phyloP scores from a whole-genome alignment of 2,113 vertebrate species.

The Ranitomeya imitator region DNA sequence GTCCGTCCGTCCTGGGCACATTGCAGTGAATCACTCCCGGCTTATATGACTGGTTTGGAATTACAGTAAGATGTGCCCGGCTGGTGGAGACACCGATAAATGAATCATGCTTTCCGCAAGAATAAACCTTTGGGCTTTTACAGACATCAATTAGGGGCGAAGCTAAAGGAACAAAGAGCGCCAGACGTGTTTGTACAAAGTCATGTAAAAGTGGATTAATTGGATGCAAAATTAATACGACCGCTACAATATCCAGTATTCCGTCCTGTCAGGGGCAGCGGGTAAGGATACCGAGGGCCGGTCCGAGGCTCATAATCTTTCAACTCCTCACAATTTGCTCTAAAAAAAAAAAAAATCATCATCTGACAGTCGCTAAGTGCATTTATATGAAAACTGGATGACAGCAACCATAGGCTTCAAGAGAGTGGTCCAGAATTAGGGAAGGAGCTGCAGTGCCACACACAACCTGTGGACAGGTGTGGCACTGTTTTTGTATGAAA shows the following conservation, averaged over 20 bases:
- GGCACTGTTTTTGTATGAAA: too few relatives aligned
- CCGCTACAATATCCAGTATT: conserved; percentile 62
- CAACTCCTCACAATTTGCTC: not conserved
- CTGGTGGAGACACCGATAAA: conserved; percentile 76
- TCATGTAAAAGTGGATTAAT: conserved; percentile 77
- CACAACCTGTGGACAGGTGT: too few relatives aligned
- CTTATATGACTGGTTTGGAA: conserved; percentile 69
- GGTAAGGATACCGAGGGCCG: not conserved
- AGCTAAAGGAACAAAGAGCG: conserved; percentile 79
- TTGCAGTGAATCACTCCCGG: conserved; percentile 71
- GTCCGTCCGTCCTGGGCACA: not conserved
- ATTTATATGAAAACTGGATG: not conserved
- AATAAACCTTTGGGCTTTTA: conserved; percentile 77
- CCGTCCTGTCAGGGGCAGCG: not conserved
- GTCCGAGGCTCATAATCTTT: not conserved
- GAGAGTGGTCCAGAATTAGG: not conserved
- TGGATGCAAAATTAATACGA: conserved; percentile 73
- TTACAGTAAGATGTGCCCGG: conserved; percentile 71
- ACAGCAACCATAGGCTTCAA: not conserved
- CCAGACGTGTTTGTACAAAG: conserved; percentile 76
- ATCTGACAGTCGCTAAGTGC: not conserved
- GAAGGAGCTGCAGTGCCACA: too few relatives aligned
- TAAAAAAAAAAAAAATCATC: not conserved
- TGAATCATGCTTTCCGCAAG: conserved; percentile 79
- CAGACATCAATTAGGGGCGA: conserved; percentile 77